Conservation (phyloP, 2,113 vertebrate species). For the Campylorhamphus procurvoides region DNA sequence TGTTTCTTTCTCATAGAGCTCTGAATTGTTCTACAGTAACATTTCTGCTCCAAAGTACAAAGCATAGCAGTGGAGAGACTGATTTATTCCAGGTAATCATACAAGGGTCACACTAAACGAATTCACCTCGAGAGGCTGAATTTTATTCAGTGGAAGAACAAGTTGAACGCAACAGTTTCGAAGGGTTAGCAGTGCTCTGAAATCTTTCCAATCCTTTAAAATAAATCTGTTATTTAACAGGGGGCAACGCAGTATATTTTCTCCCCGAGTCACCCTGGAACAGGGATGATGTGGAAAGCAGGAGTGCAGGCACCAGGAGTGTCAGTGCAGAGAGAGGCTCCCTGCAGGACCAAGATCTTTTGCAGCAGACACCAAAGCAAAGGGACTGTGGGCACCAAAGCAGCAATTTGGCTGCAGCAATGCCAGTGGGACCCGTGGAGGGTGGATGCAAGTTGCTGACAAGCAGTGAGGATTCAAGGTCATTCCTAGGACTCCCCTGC, state of each 20-base stretch:
- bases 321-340: not conserved
- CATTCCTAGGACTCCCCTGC: not conserved
- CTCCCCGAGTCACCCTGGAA: not conserved
- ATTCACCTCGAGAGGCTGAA: not conserved
- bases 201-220: not conserved
- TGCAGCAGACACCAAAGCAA: not conserved
- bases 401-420: not conserved
- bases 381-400: not conserved
- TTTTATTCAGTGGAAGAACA: not conserved
- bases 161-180: not conserved
- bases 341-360: not conserved
- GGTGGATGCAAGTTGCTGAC: not conserved
- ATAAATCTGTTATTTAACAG: not conserved
- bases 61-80: not conserved
- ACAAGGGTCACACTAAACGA: not conserved
- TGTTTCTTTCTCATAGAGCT: not conserved
- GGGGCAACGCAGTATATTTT: not conserved
- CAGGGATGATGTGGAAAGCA: not conserved
- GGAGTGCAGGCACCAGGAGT: not conserved
- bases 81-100: not conserved
- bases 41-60: not conserved
- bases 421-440: not conserved
- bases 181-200: not conserved
- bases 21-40: not conserved
- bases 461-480: not conserved